These are phyloP conservation scores for Gobio gobio DNA, from an alignment of 2,113 vertebrate genomes.

Conservation along the genomic window DNA sequence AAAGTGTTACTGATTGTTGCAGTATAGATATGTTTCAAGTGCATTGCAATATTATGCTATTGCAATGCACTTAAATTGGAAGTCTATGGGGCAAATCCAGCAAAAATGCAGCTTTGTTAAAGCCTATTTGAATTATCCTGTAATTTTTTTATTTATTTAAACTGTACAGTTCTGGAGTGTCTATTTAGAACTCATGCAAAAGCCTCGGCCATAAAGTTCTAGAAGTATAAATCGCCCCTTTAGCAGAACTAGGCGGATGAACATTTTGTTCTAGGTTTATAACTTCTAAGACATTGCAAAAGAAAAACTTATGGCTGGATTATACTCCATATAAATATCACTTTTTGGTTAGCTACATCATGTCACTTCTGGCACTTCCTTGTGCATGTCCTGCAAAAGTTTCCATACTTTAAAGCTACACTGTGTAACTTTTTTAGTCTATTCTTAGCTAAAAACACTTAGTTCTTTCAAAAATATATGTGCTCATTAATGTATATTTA, in stretches of 20 bases:
- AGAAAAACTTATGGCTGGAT: neutral
- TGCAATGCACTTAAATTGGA: neutral
- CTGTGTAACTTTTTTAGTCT: too few species aligned
- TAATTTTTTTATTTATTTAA: neutral
- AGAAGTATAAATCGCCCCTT: neutral
- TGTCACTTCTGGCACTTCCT: neutral
- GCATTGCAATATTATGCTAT: neutral
- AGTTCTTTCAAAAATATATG: too few species aligned
- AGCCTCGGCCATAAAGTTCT: neutral
- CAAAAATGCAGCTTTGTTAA: neutral
- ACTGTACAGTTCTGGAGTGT: neutral
- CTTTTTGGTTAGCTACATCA: neutral
- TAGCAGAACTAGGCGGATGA: neutral
- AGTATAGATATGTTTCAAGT: too few species aligned
- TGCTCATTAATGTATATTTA: too few species aligned
- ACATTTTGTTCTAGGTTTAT: neutral
- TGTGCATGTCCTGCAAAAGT: neutral
- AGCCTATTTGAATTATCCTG: neutral
- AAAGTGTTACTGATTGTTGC: too few species aligned
- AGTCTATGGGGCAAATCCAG: neutral
- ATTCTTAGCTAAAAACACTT: too few species aligned
- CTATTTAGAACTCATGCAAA: neutral
- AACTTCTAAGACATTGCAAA: neutral
- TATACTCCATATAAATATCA: neutral
- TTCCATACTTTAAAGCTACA: neutral